Evolutionary conservation across 2,797 vertebrate genomes (phyloP), one percentile per base, ranked within the genome.

Genomic region (Spatula versicolor): DNA sequence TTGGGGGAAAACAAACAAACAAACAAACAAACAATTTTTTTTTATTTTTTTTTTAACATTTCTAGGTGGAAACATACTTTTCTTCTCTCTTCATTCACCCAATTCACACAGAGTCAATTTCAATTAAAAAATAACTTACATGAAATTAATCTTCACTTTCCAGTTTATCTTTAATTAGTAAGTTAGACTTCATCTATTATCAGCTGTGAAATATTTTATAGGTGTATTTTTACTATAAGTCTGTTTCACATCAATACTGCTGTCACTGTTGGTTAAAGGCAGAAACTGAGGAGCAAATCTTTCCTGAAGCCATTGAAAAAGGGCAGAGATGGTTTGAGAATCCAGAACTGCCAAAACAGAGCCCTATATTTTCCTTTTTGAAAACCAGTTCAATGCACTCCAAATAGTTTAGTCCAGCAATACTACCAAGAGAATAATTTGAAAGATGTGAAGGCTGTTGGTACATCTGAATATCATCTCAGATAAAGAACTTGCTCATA

Each of bases 1-100:
- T 5, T 1, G 5, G 15, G 1, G 0, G 3, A n/a, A 50, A 31
- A 17, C n/a, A 58, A 33, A 59, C n/a, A 13, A 10, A 26, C 14
- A 39, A 39, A 39, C 39, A 52, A 25, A 30, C 5, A 59, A 14
- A 46, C 43, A n/a, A n/a, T n/a, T n/a, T 41, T 41, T 21, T 11
- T 11, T 46, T 46, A 8, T 7, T 0, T 4, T 46, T 73, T 78
- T 56, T 33, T 41, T 0, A n/a, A 30, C 3, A 5, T 69, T 72
- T 84, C n/a, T 80, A 19, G 1, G 9, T 71, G 12, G 15, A 71
- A 89, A 25, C 2, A 74, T 58, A 3, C 16, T 66, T 66, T 58
- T 20, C 9, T 78, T 77, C 13, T 63, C 8, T 14, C 20, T 6
- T 83, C 35, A 30, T 22, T 9, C 5, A 82, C 1, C 7, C 3